phyloP scores from a whole-genome alignment of 2,888 invertebrate genomes.

The Luperina testacea region DNA sequence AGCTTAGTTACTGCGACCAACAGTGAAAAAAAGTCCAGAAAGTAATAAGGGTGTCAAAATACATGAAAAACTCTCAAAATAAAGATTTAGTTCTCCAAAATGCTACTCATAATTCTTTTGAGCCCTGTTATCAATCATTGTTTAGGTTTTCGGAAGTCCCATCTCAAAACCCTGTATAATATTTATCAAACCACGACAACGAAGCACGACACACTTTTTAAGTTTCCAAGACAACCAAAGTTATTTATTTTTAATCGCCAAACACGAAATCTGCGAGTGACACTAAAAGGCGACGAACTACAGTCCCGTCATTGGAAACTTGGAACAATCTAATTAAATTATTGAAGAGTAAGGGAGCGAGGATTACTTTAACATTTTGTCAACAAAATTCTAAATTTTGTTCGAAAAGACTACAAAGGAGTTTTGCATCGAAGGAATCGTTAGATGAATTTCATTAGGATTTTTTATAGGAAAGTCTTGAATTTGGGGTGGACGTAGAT shows the following conservation, averaged over 20 bases:
- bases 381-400: constrained; percentile 50
- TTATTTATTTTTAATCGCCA: constrained; percentile 60
- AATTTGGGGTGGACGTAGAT: neutral
- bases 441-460: constrained; percentile 30
- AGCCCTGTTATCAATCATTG: neutral
- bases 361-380: constrained; percentile 59
- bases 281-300: constrained; percentile 65
- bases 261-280: constrained; percentile 61
- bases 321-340: constrained; percentile 71
- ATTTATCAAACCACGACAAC: constrained; percentile 23
- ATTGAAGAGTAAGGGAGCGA: constrained; percentile 44
- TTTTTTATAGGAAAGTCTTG: neutral
- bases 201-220: constrained; percentile 24
- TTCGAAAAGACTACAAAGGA: constrained; percentile 43
- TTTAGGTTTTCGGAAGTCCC: neutral
- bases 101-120: neutral
- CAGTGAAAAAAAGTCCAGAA: too few species aligned
- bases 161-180: neutral
- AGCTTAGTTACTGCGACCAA: too few species aligned
- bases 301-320: constrained; percentile 69
- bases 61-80: too few species aligned
- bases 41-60: too few species aligned
- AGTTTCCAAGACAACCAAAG: constrained; percentile 41
- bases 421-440: constrained; percentile 37
- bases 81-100: too few species aligned